phyloP scores from a whole-genome alignment of 2,113 vertebrate genomes.

The Apistogramma diplotaenia region DNA sequence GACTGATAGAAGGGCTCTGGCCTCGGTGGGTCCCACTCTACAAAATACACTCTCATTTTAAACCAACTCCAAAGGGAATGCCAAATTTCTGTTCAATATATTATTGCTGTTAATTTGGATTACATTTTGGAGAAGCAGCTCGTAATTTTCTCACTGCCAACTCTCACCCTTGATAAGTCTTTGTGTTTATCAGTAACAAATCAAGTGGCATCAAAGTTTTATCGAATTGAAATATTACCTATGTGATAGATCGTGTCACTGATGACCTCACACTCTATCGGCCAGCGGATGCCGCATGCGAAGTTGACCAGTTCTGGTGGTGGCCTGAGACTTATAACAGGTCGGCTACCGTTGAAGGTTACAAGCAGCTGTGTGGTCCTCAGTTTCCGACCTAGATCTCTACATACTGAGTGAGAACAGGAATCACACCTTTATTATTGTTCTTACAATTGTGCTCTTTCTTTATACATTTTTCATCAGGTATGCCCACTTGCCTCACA shows the following conservation, averaged over 20 bases:
- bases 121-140: background rate
- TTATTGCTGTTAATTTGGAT: background rate
- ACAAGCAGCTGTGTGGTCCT: slow-evolving; percentile 79
- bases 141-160: too few relatives aligned
- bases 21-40: slow-evolving; percentile 86
- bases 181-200: background rate
- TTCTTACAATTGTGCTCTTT: background rate
- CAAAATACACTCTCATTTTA: background rate
- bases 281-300: slow-evolving; percentile 77
- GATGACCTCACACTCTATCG: slow-evolving; percentile 87
- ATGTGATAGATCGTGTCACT: slow-evolving; percentile 81
- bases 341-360: slow-evolving; percentile 55
- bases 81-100: rapidly evolving
- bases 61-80: background rate
- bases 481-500: too few relatives aligned
- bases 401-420: slow-evolving; percentile 64
- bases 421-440: background rate
- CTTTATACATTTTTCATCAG: background rate
- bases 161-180: background rate
- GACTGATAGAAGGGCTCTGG: slow-evolving; percentile 85
- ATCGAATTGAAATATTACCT: slow-evolving; percentile 65
- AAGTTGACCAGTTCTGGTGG: slow-evolving; percentile 76
- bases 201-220: background rate
- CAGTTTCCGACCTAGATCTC: slow-evolving; percentile 44
- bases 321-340: slow-evolving; percentile 72